Conservation (phyloP, 2,797 vertebrate genomes). For the Bradypus variegatus region DNA sequence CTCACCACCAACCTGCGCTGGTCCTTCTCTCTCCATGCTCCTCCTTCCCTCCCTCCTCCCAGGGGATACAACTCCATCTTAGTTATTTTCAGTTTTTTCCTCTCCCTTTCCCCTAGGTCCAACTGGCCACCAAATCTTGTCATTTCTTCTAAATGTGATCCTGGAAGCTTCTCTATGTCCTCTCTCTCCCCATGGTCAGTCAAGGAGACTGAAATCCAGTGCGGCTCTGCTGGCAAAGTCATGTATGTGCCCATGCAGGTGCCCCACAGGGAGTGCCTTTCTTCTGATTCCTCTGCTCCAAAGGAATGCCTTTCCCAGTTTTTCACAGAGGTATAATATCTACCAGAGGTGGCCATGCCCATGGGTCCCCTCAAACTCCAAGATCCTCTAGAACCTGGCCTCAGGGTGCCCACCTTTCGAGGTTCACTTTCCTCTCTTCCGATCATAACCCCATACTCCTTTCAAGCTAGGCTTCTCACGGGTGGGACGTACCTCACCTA, state of each 20-base stretch:
- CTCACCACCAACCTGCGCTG: neutral
- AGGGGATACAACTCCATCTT: neutral
- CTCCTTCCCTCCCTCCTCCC: neutral
- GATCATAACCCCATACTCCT: neutral
- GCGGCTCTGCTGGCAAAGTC: neutral
- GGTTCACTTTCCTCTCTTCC: neutral
- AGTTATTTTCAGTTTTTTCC: neutral
- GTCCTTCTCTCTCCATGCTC: neutral
- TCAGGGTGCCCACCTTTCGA: neutral
- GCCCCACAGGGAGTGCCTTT: neutral
- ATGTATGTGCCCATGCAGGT: neutral
- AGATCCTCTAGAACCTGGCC: conserved; percentile 9
- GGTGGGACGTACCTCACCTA: neutral
- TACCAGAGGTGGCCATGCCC: neutral
- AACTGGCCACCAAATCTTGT: neutral
- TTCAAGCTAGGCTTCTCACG: neutral
- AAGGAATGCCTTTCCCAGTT: neutral
- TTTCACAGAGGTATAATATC: neutral
- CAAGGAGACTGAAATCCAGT: neutral
- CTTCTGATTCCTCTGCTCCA: neutral
- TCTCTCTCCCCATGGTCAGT: neutral
- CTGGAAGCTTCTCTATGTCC: neutral
- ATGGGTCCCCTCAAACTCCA: neutral
- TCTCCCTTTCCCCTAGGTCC: neutral
- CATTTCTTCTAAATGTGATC: neutral